A percentile compares a stretch with the other conserved stretches of the same genome.
phyloP scores from a whole-genome alignment of 2,113 vertebrate species.

The Solea solea region DNA sequence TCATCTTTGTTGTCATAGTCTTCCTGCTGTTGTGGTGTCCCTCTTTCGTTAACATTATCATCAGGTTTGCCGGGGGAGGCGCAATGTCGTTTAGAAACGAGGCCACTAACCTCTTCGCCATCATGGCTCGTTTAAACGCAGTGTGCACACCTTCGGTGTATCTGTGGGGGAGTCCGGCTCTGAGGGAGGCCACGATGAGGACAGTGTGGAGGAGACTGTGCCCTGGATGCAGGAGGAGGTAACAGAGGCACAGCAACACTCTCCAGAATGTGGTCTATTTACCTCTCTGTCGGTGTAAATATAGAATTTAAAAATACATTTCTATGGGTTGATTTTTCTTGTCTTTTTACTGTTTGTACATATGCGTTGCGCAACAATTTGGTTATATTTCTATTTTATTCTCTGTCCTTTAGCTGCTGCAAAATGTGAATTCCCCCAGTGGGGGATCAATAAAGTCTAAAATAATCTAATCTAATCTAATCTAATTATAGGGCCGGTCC shows the following conservation, averaged over 20 bases:
- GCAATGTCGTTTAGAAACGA: slow-evolving; percentile 75
- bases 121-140: slow-evolving; percentile 73
- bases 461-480: too few relatives aligned
- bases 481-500: too few relatives aligned
- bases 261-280: too few relatives aligned
- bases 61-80: slow-evolving; percentile 29
- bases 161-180: slow-evolving; percentile 73
- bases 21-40: slow-evolving; percentile 77
- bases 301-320: too few relatives aligned
- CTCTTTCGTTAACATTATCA: slow-evolving; percentile 75
- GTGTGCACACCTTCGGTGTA: slow-evolving; percentile 73
- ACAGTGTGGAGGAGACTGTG: slow-evolving; percentile 64
- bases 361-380: too few relatives aligned
- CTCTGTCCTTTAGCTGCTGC: neutral
- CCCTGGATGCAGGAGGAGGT: slow-evolving; percentile 47
- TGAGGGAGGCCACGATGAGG: slow-evolving; percentile 56
- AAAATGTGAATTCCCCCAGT: neutral
- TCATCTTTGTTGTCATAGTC: slow-evolving; percentile 74
- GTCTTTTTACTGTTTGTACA: too few relatives aligned
- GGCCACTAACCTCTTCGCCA: slow-evolving; percentile 72
- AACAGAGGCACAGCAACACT: neutral
- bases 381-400: neutral
- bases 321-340: too few relatives aligned
- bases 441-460: neutral
- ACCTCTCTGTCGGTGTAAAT: too few relatives aligned